phyloP scores from a whole-genome alignment of 1,140 invertebrate species.

The Bombyx mandarina region DNA sequence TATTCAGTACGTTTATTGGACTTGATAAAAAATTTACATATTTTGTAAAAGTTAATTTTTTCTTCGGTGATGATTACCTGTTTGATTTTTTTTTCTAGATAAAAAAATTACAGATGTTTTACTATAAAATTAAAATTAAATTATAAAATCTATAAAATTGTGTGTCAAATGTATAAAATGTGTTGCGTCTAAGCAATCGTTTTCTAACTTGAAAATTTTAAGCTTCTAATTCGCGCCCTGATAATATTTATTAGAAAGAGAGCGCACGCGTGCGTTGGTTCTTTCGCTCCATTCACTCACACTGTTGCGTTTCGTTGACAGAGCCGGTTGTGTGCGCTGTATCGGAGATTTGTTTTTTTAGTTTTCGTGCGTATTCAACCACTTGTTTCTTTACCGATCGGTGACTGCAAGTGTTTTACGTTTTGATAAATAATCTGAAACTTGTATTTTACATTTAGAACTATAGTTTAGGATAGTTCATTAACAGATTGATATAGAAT shows the following conservation, averaged over 20 bases:
- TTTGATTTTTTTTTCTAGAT: no score
- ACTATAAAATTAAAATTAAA: no score
- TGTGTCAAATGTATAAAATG: no score
- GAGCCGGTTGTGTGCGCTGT: constrained; percentile 32
- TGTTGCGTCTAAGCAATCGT: no score
- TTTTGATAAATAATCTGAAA: constrained; percentile 12
- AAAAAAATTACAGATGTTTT: no score
- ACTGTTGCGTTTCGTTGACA: constrained; percentile 35
- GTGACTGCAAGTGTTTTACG: constrained; percentile 42
- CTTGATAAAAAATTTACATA: no score
- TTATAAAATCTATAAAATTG: no score
- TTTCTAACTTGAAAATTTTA: no score
- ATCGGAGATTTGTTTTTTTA: constrained; percentile 38
- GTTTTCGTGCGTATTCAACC: constrained; percentile 33
- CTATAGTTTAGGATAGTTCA: no score
- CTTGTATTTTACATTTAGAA: constrained; percentile 11
- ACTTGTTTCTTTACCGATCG: constrained; percentile 35
- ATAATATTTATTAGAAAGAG: constrained; percentile 33
- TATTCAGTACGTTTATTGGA: no score
- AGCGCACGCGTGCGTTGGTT: constrained; percentile 26
- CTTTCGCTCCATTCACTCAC: constrained; percentile 44
- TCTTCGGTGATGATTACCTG: no score
- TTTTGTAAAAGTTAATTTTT: no score
- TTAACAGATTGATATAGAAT: constrained; percentile 3
- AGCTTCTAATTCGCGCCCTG: constrained; percentile 1